Percentiles rank a stretch among this genome's conserved stretches.
These are phyloP conservation scores for Littorina saxatilis DNA, from an alignment of 1,140 invertebrate genomes.

Conservation along the genomic window DNA sequence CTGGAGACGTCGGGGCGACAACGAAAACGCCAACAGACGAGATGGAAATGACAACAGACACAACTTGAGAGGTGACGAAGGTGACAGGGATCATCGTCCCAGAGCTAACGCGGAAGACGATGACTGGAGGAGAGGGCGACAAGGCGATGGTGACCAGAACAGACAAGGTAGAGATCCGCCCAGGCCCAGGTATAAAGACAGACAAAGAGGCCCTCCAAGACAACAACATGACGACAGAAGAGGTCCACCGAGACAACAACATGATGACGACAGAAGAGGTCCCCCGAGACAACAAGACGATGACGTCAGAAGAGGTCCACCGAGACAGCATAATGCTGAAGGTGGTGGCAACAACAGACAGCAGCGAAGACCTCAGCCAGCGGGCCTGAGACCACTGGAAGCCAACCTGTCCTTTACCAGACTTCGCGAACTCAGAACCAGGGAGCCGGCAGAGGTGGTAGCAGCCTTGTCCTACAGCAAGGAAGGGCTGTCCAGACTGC, in stretches of 20 bases:
- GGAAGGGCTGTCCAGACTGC: constrained; percentile 25
- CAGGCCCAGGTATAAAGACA: neutral
- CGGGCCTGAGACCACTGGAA: neutral
- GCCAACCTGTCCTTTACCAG: constrained; percentile 24
- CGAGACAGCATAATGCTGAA: neutral
- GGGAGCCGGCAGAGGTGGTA: constrained; percentile 9
- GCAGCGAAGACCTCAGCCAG: neutral
- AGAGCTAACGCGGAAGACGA: neutral
- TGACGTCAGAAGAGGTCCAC: neutral
- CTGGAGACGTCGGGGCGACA: neutral
- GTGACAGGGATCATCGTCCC: neutral
- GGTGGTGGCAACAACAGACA: neutral
- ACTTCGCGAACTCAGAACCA: constrained; percentile 3
- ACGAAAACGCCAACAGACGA: neutral
- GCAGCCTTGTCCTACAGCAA: constrained; percentile 35
- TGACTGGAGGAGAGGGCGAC: neutral
- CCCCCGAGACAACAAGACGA: neutral
- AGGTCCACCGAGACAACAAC: neutral
- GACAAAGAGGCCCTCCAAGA: no score
- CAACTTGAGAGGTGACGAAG: neutral
- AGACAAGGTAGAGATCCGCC: neutral
- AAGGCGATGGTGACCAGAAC: neutral
- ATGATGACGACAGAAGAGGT: no score
- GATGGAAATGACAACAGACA: neutral
- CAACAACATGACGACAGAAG: neutral